phyloP scores from a whole-genome alignment of 2,113 vertebrate species.

The Heptranchias perlo region DNA sequence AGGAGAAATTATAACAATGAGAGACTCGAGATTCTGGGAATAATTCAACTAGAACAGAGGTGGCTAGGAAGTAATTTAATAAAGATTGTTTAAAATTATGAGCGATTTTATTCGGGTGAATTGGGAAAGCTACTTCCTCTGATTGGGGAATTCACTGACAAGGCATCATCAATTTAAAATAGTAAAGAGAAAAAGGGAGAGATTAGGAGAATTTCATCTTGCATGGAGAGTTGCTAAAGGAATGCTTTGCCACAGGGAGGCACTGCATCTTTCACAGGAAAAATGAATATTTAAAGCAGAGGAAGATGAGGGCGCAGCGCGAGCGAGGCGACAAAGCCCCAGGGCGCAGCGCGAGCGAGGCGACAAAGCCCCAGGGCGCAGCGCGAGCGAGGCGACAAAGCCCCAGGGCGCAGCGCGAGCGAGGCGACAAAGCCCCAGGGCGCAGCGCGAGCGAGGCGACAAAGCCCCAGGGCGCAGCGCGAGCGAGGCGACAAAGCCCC shows the following conservation, averaged over 20 bases:
- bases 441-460: too few species aligned
- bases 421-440: too few species aligned
- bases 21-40: too few species aligned
- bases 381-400: too few species aligned
- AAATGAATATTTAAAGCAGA: neutral
- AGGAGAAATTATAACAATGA: neutral
- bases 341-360: too few species aligned
- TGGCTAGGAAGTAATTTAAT: neutral
- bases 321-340: too few species aligned
- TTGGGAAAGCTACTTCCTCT: neutral
- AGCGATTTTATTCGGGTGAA: neutral
- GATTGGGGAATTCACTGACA: too few species aligned
- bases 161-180: neutral
- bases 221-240: neutral
- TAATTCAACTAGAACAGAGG: neutral
- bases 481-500: too few species aligned
- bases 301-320: too few species aligned
- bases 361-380: too few species aligned
- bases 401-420: too few species aligned
- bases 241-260: neutral
- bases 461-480: too few species aligned
- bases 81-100: neutral
- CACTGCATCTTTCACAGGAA: neutral
- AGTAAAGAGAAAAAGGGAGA: neutral
- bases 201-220: neutral